Evolutionary conservation across 1,140 invertebrate genomes (phyloP).

Genomic region (Heliconius congener): DNA sequence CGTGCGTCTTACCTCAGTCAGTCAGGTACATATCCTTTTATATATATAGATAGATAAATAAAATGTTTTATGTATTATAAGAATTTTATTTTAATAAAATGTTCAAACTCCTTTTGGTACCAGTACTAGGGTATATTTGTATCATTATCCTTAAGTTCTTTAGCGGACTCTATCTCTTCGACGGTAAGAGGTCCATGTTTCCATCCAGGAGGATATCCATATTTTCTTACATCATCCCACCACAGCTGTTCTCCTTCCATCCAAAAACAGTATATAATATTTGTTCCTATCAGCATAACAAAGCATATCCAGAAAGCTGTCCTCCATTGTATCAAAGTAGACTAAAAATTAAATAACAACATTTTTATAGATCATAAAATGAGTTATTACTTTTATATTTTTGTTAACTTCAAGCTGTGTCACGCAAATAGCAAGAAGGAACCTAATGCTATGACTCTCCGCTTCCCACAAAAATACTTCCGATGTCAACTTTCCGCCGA

Average conservation of each 20-base stretch:
- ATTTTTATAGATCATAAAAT: neutral
- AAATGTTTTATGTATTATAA: neutral
- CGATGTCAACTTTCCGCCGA: too few relatives aligned
- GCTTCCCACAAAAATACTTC: too few relatives aligned
- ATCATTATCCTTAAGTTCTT: slow-evolving; percentile 21
- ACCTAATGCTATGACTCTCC: too few relatives aligned
- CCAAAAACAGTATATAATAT: slow-evolving; percentile 86
- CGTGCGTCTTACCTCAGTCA: too few relatives aligned
- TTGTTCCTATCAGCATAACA: slow-evolving; percentile 86
- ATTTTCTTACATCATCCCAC: slow-evolving; percentile 83
- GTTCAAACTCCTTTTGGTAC: neutral
- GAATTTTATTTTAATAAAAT: neutral
- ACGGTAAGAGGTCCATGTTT: slow-evolving; percentile 59
- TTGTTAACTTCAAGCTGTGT: too few relatives aligned
- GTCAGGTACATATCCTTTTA: too few relatives aligned
- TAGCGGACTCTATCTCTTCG: slow-evolving; percentile 42
- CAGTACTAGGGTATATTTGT: neutral
- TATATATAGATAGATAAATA: too few relatives aligned
- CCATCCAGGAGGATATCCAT: slow-evolving; percentile 66
- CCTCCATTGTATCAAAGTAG: slow-evolving; percentile 88
- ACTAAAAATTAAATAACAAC: slow-evolving; percentile 76
- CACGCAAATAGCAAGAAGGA: too few relatives aligned
- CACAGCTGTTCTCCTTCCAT: slow-evolving; percentile 86
- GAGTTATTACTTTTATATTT: too few relatives aligned
- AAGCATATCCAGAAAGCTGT: slow-evolving; percentile 91